Conservation (phyloP, 2,888 invertebrate species). For the Beris chalybata region DNA sequence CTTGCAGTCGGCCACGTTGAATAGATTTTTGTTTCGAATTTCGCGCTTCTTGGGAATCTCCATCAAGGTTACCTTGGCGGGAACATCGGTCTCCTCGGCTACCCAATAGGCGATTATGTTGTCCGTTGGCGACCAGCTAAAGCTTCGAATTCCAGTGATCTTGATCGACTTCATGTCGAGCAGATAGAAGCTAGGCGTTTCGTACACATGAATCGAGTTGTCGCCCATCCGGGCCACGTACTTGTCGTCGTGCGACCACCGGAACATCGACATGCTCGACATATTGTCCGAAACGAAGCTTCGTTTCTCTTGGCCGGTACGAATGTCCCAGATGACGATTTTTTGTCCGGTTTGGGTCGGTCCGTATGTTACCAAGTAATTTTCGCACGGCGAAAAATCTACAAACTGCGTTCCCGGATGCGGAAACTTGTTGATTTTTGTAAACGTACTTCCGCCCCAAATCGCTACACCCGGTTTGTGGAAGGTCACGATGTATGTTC, state of each 20-base stretch:
- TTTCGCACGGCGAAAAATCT: conserved; percentile 97
- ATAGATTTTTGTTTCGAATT: conserved; percentile 90
- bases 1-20: conserved; percentile 97
- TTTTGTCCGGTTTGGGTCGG: conserved; percentile 69
- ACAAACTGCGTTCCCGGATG: conserved; percentile 92
- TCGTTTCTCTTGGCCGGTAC: conserved; percentile 91
- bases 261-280: conserved; percentile 90
- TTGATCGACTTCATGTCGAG: conserved; percentile 94
- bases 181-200: conserved; percentile 93
- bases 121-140: conserved; percentile 98
- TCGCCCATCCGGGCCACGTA: conserved; percentile 88
- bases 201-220: conserved; percentile 88
- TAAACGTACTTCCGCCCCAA: conserved; percentile 95
- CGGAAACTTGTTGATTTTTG: conserved; percentile 87
- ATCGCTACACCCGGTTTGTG: conserved; percentile 94
- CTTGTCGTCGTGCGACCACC: conserved; percentile 95
- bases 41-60: conserved; percentile 90
- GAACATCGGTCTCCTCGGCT: conserved; percentile 94
- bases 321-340: conserved; percentile 95
- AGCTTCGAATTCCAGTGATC: conserved; percentile 85
- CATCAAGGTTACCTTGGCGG: conserved; percentile 90
- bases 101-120: conserved; percentile 98
- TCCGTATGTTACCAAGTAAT: conserved; percentile 93
- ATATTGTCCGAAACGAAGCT: conserved; percentile 85
- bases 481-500: conserved; percentile 95